Conservation (phyloP, 2,888 invertebrate species). For the Tiphia femorata region DNA sequence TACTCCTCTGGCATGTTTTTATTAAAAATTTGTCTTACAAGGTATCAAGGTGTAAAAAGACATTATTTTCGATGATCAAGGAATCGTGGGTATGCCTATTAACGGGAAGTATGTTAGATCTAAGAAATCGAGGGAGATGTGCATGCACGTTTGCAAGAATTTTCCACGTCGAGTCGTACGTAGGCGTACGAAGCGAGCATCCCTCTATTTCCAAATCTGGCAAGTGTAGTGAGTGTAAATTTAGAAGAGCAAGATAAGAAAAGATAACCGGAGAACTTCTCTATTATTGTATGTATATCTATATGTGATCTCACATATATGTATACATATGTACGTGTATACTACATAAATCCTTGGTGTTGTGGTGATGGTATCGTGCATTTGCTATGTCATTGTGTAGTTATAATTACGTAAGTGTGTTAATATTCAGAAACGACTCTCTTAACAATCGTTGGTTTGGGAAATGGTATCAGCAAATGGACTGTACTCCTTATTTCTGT, state of each 20-base stretch:
- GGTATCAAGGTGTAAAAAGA: too few species aligned
- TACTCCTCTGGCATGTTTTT: too few species aligned
- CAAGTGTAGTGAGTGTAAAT: slow-evolving; percentile 65
- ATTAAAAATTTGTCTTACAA: too few species aligned
- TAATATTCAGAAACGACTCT: slow-evolving; percentile 21
- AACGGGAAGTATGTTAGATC: slow-evolving; percentile 52
- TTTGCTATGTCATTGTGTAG: slow-evolving; percentile 67
- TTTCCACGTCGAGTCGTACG: slow-evolving; percentile 58
- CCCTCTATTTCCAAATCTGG: slow-evolving; percentile 67
- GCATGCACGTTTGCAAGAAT: slow-evolving; percentile 67
- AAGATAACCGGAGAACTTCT: background rate
- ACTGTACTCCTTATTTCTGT: slow-evolving; percentile 52
- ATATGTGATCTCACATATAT: slow-evolving; percentile 37
- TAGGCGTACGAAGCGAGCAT: slow-evolving; percentile 65
- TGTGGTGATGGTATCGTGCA: slow-evolving; percentile 69
- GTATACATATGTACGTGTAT: slow-evolving; percentile 29
- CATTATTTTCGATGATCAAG: too few species aligned
- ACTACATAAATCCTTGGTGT: slow-evolving; percentile 62
- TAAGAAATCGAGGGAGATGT: slow-evolving; percentile 66
- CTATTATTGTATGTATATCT: slow-evolving; percentile 33
- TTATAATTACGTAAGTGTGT: slow-evolving; percentile 42
- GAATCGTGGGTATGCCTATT: too few species aligned
- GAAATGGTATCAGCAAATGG: slow-evolving; percentile 63
- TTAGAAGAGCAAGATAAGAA: slow-evolving; percentile 23
- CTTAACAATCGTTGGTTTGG: slow-evolving; percentile 45